Evolutionary conservation across 1,140 invertebrate species (phyloP).

Genomic region (Aphelenchoides besseyi): DNA sequence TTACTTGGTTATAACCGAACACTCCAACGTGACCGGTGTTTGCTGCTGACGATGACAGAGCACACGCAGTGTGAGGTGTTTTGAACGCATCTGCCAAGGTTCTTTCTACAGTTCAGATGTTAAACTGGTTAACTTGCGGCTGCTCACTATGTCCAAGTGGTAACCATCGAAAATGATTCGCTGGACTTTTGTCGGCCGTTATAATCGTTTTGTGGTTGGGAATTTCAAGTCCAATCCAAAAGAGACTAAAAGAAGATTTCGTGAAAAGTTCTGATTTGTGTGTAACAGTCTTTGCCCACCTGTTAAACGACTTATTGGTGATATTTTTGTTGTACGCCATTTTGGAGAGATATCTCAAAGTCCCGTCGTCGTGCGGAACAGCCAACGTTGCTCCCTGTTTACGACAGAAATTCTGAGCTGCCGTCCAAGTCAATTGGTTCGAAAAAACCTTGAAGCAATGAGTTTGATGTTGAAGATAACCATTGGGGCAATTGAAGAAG

Average conservation of each 20-base stretch:
- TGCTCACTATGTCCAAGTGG: constrained; percentile 19
- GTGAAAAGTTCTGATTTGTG: constrained; percentile 1
- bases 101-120: constrained; percentile 3
- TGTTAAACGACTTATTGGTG: not conserved
- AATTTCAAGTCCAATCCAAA: constrained; percentile 12
- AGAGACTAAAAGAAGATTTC: too few relatives aligned
- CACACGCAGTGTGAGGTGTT: constrained; percentile 1
- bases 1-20: constrained; percentile 22
- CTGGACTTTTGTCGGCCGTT: not conserved
- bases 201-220: not conserved
- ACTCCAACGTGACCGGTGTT: constrained; percentile 12
- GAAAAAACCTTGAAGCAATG: constrained; percentile 18
- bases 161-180: constrained; percentile 16
- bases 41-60: not conserved
- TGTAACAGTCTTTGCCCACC: too few relatives aligned
- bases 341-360: not conserved
- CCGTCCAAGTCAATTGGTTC: not conserved
- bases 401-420: constrained; percentile 4
- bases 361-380: constrained; percentile 1
- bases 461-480: not conserved
- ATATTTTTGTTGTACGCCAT: not conserved
- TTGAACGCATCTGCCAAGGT: not conserved
- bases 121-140: not conserved
- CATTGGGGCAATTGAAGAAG: constrained; percentile 7
- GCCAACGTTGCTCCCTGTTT: constrained; percentile 1